Evolutionary conservation across 53 echinoderm and acorn worm species (phyloP), one percentile per base, ranked within the genome.

Genomic region (Apostichopus leukothele): DNA sequence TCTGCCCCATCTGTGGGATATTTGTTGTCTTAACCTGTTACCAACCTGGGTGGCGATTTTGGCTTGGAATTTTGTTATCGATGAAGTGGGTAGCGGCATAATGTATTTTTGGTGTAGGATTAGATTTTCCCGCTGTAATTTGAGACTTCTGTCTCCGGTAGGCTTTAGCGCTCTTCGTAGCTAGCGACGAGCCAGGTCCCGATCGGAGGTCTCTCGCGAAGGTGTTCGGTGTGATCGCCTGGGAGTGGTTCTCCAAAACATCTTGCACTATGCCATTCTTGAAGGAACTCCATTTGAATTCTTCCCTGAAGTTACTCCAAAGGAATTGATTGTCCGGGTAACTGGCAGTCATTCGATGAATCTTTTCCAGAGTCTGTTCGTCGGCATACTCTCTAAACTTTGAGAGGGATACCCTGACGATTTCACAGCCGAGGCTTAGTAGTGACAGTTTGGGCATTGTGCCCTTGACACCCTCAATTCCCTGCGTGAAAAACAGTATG

Each of bases 391-490:
- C 94, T 3, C 91, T 87, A 79, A 98, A 98, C 88, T 94, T 94
- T n/a, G 98, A 94, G 88, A 95, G 90, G 59, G 98, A 95, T 21
- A 98, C 91, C 8, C 98, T 92, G 81, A 98, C 93, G 10, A 98
- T 53, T 76, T 98, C 98, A 86, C 98, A 96, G 22, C 98, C 98
- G 52, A 89, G 91, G 75, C 98, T 98, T 67, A 98, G 79, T 7
- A 98, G 84, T 50, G 98, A 98, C 55, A 94, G 89, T 68, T 94
- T 87, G 1, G 95, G 95, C 95, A 95, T 98, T 50, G 84, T 22
- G 5, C 93, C 94, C 23, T 19, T 78, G 60, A 95, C 83, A 0
- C 92, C 93, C 52, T 98, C 90, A 9, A 94, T 27, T 11, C 98
- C 98, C 98, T 97, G 73, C 5, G 0, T 19, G 5, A 51, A 16